These are phyloP conservation scores for Linurgus olivaceus DNA, from an alignment of 2,797 vertebrate genomes.

Conservation along the genomic window DNA sequence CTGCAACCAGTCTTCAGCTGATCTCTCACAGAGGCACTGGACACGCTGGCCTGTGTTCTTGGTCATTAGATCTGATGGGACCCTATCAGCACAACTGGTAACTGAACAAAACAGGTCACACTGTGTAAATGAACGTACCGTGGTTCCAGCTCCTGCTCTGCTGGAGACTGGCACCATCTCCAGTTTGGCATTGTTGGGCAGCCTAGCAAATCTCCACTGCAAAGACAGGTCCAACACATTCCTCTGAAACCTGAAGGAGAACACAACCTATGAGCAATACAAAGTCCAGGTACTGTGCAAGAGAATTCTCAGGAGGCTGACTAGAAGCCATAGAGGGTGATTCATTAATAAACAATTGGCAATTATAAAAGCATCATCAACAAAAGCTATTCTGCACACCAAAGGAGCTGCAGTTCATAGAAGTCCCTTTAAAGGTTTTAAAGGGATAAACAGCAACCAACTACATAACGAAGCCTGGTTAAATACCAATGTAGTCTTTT, in stretches of 20 bases:
- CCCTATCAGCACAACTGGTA: neutral
- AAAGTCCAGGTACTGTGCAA: neutral
- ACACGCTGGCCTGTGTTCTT: neutral
- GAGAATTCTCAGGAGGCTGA: neutral
- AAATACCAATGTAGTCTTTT: neutral
- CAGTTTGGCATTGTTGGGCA: constrained; percentile 97
- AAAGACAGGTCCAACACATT: constrained; percentile 88
- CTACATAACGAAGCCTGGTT: neutral
- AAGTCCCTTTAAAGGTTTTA: neutral
- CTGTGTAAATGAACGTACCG: constrained; percentile 67
- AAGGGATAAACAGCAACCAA: neutral
- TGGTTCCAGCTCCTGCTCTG: constrained; percentile 71
- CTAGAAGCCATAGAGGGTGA: neutral
- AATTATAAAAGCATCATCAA: neutral
- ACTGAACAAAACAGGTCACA: fast-evolving
- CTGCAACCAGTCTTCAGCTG: neutral
- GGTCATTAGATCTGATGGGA: neutral
- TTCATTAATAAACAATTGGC: neutral
- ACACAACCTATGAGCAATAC: neutral
- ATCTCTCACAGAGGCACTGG: neutral
- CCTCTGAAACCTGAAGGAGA: constrained; percentile 89
- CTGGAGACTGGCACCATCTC: constrained; percentile 88
- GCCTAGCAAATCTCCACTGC: constrained; percentile 92
- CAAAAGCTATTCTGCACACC: neutral
- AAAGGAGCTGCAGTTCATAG: neutral